Base-by-base conservation (phyloP, 2,888 invertebrate genomes). In the Synanthedon tipuliformis region DNA sequence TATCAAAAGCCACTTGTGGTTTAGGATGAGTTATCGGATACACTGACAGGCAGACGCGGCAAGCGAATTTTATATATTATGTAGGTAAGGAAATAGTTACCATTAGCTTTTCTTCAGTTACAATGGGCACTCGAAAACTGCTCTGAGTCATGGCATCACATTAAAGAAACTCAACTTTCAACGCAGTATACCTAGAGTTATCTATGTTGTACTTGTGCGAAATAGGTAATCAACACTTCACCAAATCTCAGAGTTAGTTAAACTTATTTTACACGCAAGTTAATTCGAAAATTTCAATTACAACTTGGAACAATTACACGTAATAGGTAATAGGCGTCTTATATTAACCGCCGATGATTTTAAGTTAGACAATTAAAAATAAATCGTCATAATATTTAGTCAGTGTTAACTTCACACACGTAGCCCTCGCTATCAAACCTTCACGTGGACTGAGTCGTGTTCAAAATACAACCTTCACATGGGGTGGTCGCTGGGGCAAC, bases 101-200 rank as follows among this genome's bases (percentile, higher is more conserved):
- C 85, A 87, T 80, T 55, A 87, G 65, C 62, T 87, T 87, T 63
- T 87, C 87, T 59, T 86, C 87, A 53, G 83, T 81, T 62, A 84
- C 74, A 51, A 79, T 76, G 56, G 79, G 75, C 57, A 71, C 72
- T 58, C 75, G 73, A 58, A 71, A 54, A 57, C 63, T 82, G 65
- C 75, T 83, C 66, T 81, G 86, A 69, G 84, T 86, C 86, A 86
- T 86, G 67, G 74, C 79, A 75, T 77, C 61, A 63, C 73, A 34
- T 74, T 62, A 51, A 49, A 23, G 54, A 54, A 48, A 54, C 53
- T 48, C 41, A 13, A 45, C 13, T n/a, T 45, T 5, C 45, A 45
- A n/a, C 45, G 45, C 13, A 45, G 13, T 45, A 45, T 13, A 45
- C 13, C 11, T 57, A 56, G 55, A 41, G 51, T 50, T 8, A 34